Base-by-base conservation (phyloP, 64 coral and sea anemone species). In the Acropora tenuis region DNA sequence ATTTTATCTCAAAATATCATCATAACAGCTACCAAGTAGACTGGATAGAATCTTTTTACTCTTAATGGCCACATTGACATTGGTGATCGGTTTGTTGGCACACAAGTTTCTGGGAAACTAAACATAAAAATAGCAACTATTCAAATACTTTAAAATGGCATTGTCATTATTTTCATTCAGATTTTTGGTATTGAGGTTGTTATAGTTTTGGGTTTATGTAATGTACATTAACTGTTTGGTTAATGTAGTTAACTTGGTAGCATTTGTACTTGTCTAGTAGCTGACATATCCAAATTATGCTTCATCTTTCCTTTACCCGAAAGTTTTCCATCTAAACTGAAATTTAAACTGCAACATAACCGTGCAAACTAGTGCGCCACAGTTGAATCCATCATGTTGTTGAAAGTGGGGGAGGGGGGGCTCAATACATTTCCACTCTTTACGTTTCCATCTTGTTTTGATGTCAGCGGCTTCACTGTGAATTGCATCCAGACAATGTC, bases 321-420 rank as follows among this genome's bases (percentile, higher is more conserved):
- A 30, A 30, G 30, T 30, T 30, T 30, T 30, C 30, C 30, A 30
- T 30, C 30, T 30, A 30, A 30, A 30, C 30, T 30, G 30, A 30
- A 30, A 30, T 30, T 30, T 30, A 30, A 30, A 30, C 30, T 47
- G 18, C 10, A 75, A 82, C 75, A 74, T 94, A 73, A 94, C 93
- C 5, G 50, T 43, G 68, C 87, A 94, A 80, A 94, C 76, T 68
- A 90, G 67, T 10, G 90, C 19, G 3, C 88, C 88, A 43, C 88
- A 90, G 81, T 94, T 94, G 88, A 52, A 88, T 6, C 88, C 67
- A 76, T 95, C 83, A 63, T 72, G 59, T 42, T 95, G 93, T 18
- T 53, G 15, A 78, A 82, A 91, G 16, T 95, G 93, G 2, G 42
- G n/a, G 8, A 89, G 93, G 2, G 42, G 43, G 8, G 93, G 88